Evolutionary conservation across 1,140 invertebrate species (phyloP).

Genomic region (Drosophila obscura): DNA sequence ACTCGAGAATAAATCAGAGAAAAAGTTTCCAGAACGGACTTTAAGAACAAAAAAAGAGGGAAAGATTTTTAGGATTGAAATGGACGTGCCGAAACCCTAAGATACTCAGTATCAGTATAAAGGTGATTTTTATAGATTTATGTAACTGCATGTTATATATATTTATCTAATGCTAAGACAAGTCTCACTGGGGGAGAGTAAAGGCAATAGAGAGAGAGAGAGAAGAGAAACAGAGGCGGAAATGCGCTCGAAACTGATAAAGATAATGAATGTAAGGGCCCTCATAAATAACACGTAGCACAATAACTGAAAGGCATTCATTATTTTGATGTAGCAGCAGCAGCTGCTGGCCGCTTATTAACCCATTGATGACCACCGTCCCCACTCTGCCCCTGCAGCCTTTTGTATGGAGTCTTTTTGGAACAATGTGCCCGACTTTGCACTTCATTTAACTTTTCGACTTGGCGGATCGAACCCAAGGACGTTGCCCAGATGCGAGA

Average conservation of each 20-base stretch:
- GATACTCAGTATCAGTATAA: too few species aligned
- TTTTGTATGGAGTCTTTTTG: constrained; percentile 50
- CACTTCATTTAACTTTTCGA: constrained; percentile 76
- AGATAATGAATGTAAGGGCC: too few species aligned
- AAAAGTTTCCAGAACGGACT: not conserved
- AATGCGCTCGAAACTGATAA: too few species aligned
- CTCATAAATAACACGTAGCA: not conserved
- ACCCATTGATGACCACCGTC: constrained; percentile 50
- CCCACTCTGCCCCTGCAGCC: not conserved
- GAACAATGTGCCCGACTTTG: constrained; percentile 62
- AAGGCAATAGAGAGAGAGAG: not conserved
- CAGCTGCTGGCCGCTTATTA: constrained; percentile 61
- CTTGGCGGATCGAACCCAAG: constrained; percentile 28
- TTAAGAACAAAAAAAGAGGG: constrained; percentile 23
- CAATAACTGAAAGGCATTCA: constrained; percentile 20
- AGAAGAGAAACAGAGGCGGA: too few species aligned
- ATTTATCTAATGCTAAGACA: too few species aligned
- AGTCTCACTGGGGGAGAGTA: not conserved
- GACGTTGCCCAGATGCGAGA: constrained; percentile 16
- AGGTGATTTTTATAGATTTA: not conserved
- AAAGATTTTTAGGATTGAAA: too few species aligned
- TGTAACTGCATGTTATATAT: too few species aligned
- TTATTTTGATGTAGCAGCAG: constrained; percentile 21
- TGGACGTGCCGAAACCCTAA: too few species aligned
- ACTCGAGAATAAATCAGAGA: constrained; percentile 57